Conservation (phyloP, 2,797 vertebrate genomes). For the Lepilemur septentrionalis region DNA sequence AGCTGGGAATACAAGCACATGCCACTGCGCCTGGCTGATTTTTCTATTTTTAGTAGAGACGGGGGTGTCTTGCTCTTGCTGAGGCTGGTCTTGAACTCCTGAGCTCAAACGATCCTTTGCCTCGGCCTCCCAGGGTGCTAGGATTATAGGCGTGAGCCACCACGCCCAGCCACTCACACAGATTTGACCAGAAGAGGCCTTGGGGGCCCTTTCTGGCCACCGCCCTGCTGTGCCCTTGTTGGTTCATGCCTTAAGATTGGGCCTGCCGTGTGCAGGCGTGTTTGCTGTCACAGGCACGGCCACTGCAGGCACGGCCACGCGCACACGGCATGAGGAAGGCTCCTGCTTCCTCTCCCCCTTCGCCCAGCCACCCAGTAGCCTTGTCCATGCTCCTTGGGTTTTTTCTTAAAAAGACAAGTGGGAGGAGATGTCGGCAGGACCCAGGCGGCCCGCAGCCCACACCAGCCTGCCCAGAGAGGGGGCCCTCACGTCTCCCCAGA, state of each 20-base stretch:
- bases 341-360: background rate
- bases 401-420: background rate
- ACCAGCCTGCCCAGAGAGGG: background rate
- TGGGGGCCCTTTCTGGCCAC: background rate
- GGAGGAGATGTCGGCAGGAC: background rate
- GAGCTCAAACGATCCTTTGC: too few relatives aligned
- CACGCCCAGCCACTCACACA: too few relatives aligned
- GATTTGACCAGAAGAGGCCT: background rate
- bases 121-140: too few relatives aligned
- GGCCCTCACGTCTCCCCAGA: background rate
- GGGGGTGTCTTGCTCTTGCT: too few relatives aligned
- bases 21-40: too few relatives aligned
- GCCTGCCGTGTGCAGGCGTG: too few relatives aligned
- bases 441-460: fast-evolving
- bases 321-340: background rate
- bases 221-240: fast-evolving
- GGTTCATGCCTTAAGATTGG: background rate
- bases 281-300: background rate
- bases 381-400: background rate
- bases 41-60: too few relatives aligned
- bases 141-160: too few relatives aligned
- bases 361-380: background rate
- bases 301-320: background rate
- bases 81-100: too few relatives aligned
- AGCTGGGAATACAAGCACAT: too few relatives aligned